These are phyloP conservation scores for Xerus rutilus DNA, from an alignment of 2,797 vertebrate genomes.

Conservation along the genomic window DNA sequence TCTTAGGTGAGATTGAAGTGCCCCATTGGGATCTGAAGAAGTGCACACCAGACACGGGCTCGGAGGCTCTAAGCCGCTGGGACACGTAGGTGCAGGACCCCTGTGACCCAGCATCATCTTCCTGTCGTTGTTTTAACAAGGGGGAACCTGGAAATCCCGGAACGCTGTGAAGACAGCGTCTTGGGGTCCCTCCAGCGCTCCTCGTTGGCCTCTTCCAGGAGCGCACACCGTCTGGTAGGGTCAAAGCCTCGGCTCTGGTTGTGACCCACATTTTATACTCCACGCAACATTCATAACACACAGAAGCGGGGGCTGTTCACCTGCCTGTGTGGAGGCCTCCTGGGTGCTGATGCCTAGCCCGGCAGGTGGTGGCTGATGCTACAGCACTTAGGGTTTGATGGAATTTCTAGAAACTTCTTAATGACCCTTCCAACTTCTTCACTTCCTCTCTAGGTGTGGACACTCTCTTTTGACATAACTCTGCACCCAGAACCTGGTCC, in stretches of 20 bases:
- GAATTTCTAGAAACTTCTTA: not conserved
- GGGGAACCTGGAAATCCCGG: accelerated
- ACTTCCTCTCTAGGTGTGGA: too few species aligned
- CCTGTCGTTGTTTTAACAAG: accelerated
- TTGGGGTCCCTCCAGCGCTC: accelerated
- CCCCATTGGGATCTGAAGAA: accelerated
- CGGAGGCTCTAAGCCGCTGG: not conserved
- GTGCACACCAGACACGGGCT: accelerated
- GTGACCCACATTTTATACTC: not conserved
- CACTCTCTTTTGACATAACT: accelerated
- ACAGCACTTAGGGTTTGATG: accelerated
- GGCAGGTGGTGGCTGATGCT: accelerated
- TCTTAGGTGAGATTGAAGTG: not conserved
- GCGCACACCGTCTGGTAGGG: accelerated
- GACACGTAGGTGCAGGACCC: accelerated
- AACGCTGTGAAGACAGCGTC: accelerated
- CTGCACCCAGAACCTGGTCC: too few species aligned
- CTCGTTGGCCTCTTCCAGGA: accelerated
- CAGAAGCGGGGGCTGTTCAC: accelerated
- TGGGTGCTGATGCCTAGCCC: not conserved
- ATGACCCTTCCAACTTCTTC: accelerated
- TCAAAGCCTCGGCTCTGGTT: accelerated
- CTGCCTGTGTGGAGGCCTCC: too few species aligned
- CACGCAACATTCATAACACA: not conserved
- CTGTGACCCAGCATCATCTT: accelerated